Evolutionary conservation across 2,888 invertebrate species (phyloP).

Genomic region (Pollenia amentaria): DNA sequence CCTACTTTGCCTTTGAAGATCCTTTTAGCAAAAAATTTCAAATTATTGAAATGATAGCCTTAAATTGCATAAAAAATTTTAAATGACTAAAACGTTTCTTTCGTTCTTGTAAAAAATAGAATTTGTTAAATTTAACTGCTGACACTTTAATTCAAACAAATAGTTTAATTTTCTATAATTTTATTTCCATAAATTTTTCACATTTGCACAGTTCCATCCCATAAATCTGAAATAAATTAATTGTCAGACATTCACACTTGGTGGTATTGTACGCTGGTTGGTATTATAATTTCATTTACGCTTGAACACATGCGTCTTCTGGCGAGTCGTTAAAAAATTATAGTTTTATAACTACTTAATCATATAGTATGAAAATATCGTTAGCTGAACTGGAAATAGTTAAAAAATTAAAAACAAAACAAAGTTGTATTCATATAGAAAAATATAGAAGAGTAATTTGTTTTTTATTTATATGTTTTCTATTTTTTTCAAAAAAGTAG

Average conservation of each 20-base stretch:
- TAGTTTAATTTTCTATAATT: constrained; percentile 8
- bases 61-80: background rate
- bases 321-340: constrained; percentile 13
- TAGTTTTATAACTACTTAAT: constrained; percentile 18
- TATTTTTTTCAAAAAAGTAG: background rate
- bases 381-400: background rate
- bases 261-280: constrained; percentile 34
- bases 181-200: background rate
- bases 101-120: background rate
- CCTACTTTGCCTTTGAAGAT: too few relatives aligned
- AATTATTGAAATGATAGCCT: too few relatives aligned
- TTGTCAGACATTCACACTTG: constrained; percentile 57
- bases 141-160: background rate
- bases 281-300: constrained; percentile 51
- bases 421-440: too few relatives aligned
- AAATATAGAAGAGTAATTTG: too few relatives aligned
- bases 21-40: too few relatives aligned
- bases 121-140: background rate
- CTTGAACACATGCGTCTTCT: constrained; percentile 58
- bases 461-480: too few relatives aligned
- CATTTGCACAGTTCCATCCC: background rate
- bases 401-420: too few relatives aligned
- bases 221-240: constrained; percentile 54
- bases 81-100: background rate
- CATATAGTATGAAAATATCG: background rate